Conservation (phyloP, 1,140 invertebrate species). For the Diorhabda elongata region DNA sequence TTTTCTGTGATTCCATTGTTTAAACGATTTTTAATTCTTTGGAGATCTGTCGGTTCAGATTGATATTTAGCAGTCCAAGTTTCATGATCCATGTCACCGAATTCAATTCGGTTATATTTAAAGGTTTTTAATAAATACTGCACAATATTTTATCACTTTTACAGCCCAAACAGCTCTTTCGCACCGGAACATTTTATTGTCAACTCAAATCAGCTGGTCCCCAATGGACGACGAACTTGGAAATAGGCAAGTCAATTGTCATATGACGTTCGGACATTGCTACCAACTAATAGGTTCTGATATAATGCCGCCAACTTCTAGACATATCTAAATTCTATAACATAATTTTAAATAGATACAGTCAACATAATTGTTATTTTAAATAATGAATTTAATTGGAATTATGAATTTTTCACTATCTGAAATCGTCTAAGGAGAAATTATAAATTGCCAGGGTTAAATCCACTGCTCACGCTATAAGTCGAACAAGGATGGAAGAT, state of each 20-base stretch:
- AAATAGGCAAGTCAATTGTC: not conserved
- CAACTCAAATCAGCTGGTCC: constrained; percentile 46
- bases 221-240: constrained; percentile 39
- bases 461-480: too few relatives aligned
- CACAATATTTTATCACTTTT: constrained; percentile 39
- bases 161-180: constrained; percentile 31
- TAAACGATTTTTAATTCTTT: constrained; percentile 35
- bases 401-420: too few relatives aligned
- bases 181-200: constrained; percentile 46
- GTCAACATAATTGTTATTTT: too few relatives aligned
- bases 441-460: too few relatives aligned
- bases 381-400: too few relatives aligned
- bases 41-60: constrained; percentile 35
- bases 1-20: constrained; percentile 36
- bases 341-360: too few relatives aligned
- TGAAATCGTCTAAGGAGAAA: too few relatives aligned
- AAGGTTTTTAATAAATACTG: constrained; percentile 26
- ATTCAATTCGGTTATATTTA: constrained; percentile 22
- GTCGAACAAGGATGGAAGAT: too few relatives aligned
- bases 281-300: too few relatives aligned
- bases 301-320: too few relatives aligned
- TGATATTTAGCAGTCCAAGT: constrained; percentile 41
- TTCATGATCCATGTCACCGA: constrained; percentile 37
- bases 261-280: too few relatives aligned
- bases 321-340: too few relatives aligned